phyloP scores from a whole-genome alignment of 2,113 vertebrate species.

The Salvelinus alpinus region DNA sequence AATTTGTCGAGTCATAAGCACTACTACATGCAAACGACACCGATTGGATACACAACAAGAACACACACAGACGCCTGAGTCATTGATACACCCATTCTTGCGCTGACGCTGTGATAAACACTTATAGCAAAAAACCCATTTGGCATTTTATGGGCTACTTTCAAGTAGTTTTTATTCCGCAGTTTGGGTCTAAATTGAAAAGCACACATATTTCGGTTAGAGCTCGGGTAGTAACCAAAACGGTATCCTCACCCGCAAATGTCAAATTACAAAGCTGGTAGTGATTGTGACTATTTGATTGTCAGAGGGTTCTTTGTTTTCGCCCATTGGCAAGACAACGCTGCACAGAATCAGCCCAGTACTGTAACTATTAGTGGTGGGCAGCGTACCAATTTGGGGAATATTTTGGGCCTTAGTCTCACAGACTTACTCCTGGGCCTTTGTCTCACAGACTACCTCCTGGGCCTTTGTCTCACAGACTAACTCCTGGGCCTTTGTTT shows the following conservation, averaged over 20 bases:
- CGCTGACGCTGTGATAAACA: background rate
- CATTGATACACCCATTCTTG: background rate
- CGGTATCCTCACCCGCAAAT: slow-evolving; percentile 16
- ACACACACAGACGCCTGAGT: slow-evolving; percentile 1
- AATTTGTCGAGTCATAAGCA: background rate
- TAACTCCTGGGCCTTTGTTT: too few species aligned
- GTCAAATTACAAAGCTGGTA: slow-evolving; percentile 28
- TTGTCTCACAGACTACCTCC: too few species aligned
- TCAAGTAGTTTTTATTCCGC: slow-evolving; percentile 16
- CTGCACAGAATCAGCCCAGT: background rate
- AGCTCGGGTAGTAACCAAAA: slow-evolving; percentile 29
- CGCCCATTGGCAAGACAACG: background rate
- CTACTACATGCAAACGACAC: background rate
- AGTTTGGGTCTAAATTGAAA: slow-evolving; percentile 18
- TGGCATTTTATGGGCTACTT: background rate
- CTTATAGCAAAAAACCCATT: background rate
- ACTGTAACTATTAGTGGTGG: background rate
- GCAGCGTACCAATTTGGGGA: background rate
- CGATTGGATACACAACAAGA: background rate
- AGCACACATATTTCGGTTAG: slow-evolving; percentile 12
- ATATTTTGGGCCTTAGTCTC: background rate
- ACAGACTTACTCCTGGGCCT: background rate
- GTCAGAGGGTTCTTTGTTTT: slow-evolving; percentile 24
- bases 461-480: too few species aligned
- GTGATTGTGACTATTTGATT: slow-evolving; percentile 26